Evolutionary conservation across 2,888 invertebrate species (phyloP), one percentile per base, ranked within the genome.

Genomic region (Ornithoptera priamus): DNA sequence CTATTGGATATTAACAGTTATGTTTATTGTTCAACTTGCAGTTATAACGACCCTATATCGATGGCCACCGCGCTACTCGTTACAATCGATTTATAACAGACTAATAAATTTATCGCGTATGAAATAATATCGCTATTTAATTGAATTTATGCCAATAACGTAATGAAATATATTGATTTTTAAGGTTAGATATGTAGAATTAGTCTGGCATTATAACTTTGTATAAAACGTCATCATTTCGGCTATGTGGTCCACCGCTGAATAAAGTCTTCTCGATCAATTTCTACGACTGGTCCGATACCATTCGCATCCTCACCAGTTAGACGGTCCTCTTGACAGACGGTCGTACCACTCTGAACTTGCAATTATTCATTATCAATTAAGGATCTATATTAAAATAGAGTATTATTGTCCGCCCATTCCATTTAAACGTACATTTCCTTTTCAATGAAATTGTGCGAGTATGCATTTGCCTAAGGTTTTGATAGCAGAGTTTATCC

Each of bases 1-100:
- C 72, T 76, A 76, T 79, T 77, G 70, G 67, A 70, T 74, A 72
- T 75, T 74, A 74, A 72, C 71, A 70, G 71, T 72, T 69, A 71
- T 71, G 70, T 76, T 76, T 78, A 77, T 71, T 67, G 66, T 65
- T 46, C 72, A 24, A 63, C 62, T 71, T 22, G 64, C 67, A 67
- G 68, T 70, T 70, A 57, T 73, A 65, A 65, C 62, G 63, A 69
- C 72, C 46, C 58, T 69, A 64, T 72, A 71, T 68, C 64, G 61
- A 68, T 62, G 24, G 64, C 70, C 46, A 66, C 70, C 56, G 66
- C 56, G 57, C 59, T 70, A 67, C 64, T 67, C 66, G 42, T 70
- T 70, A 67, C 57, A 63, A 64, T 71, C 62, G 67, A 72, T 72
- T 67, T 72, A 61, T 69, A 39, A 64, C 39, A 42, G 65, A 56